These are phyloP conservation scores for Megalops atlanticus DNA, from an alignment of 2,113 vertebrate genomes.

Conservation along the genomic window DNA sequence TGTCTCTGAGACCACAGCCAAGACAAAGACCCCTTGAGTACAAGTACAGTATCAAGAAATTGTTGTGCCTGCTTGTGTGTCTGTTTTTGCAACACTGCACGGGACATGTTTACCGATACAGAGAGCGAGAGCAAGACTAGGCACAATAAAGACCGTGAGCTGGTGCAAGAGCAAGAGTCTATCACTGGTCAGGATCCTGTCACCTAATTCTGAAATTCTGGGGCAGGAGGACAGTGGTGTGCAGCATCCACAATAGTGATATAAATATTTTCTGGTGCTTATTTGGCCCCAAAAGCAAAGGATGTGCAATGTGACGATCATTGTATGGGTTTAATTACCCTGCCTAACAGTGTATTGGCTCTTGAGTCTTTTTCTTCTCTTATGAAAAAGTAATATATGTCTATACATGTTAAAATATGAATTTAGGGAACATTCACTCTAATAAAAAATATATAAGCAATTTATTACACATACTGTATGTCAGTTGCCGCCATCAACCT, in stretches of 20 bases:
- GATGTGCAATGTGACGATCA: neutral
- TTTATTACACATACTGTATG: neutral
- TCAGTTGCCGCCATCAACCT: neutral
- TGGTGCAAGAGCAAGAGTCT: neutral
- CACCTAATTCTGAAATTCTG: neutral
- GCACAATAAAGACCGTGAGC: neutral
- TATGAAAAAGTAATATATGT: constrained; percentile 2
- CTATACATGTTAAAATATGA: neutral
- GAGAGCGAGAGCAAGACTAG: neutral
- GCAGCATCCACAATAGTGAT: neutral
- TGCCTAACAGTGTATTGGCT: neutral
- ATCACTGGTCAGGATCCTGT: neutral
- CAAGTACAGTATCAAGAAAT: neutral
- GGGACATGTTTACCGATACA: neutral
- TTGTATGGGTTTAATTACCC: neutral
- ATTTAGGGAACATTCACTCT: neutral
- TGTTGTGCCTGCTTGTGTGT: neutral
- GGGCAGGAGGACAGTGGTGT: neutral
- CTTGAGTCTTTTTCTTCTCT: neutral
- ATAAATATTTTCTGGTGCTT: neutral
- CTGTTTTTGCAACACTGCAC: neutral
- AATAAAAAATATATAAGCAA: neutral
- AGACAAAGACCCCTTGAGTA: neutral
- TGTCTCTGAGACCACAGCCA: neutral
- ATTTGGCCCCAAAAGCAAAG: neutral